These are phyloP conservation scores for Lethrus apterus DNA, from an alignment of 1,140 invertebrate species.

Conservation along the genomic window DNA sequence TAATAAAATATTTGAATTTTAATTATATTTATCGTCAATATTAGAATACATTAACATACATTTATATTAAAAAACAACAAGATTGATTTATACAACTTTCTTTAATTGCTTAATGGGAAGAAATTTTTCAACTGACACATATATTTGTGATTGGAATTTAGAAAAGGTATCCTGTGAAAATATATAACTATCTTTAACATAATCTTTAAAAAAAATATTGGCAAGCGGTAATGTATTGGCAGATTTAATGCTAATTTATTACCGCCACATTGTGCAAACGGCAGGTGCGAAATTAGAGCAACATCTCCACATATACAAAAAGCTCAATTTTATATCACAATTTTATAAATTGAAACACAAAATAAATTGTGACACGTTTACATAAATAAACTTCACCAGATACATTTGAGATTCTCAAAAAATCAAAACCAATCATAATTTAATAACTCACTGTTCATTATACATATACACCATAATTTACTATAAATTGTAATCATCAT, in stretches of 20 bases:
- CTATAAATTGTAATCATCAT: too few relatives aligned
- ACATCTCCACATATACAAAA: too few relatives aligned
- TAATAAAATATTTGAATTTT: slow-evolving; percentile 19
- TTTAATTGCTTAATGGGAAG: slow-evolving; percentile 31
- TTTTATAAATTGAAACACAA: too few relatives aligned
- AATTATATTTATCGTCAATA: slow-evolving; percentile 32
- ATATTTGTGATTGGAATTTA: slow-evolving; percentile 32
- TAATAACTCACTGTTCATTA: too few relatives aligned
- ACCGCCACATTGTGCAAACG: slow-evolving; percentile 26
- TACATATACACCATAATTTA: too few relatives aligned
- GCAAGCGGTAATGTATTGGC: slow-evolving; percentile 26
- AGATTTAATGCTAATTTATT: slow-evolving; percentile 21
- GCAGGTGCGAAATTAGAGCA: slow-evolving; percentile 30
- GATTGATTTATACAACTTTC: slow-evolving; percentile 28
- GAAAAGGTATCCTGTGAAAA: slow-evolving; percentile 30
- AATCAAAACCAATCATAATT: too few relatives aligned
- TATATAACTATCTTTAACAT: slow-evolving; percentile 31
- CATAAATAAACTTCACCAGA: slow-evolving; percentile 15
- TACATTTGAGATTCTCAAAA: slow-evolving; percentile 15
- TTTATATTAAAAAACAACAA: slow-evolving; percentile 35
- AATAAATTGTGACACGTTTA: too few relatives aligned
- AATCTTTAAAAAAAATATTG: slow-evolving; percentile 26
- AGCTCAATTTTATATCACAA: too few relatives aligned
- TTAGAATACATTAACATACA: slow-evolving; percentile 33
- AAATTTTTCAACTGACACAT: slow-evolving; percentile 30